A percentile compares a stretch with the other conserved stretches of the same genome.
Conservation (phyloP, 2,888 invertebrate species). For the Netelia melanura region DNA sequence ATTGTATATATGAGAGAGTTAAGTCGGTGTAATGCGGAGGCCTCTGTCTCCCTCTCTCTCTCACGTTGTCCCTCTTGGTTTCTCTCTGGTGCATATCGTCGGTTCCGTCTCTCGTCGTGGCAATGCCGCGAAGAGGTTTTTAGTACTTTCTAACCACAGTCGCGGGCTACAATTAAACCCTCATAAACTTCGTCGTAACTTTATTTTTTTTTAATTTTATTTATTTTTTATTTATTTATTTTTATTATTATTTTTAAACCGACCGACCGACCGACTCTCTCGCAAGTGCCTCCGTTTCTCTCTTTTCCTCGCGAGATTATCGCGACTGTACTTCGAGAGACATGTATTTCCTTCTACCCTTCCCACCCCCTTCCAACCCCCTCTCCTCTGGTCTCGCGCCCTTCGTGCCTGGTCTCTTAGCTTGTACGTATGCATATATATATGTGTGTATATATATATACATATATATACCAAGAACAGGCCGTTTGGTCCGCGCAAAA, state of each 20-base stretch:
- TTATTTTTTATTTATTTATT: constrained; percentile 11
- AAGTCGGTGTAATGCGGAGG: constrained; percentile 64
- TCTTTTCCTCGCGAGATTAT: constrained; percentile 66
- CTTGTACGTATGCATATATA: constrained; percentile 18
- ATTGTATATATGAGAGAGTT: constrained; percentile 54
- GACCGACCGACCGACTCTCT: constrained; percentile 60
- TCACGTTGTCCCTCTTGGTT: not conserved
- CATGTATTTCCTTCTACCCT: constrained; percentile 44
- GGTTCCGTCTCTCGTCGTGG: constrained; percentile 26
- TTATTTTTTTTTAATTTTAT: constrained; percentile 71
- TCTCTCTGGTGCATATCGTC: constrained; percentile 53
- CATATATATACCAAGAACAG: constrained; percentile 9
- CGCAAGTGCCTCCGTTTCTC: constrained; percentile 67
- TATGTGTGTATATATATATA: constrained; percentile 23
- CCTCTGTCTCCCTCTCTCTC: not conserved
- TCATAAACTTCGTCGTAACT: constrained; percentile 82
- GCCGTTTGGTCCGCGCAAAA: constrained; percentile 70
- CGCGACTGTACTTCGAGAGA: constrained; percentile 42
- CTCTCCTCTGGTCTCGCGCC: constrained; percentile 39
- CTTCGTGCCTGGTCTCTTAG: constrained; percentile 31
- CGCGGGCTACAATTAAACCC: constrained; percentile 83
- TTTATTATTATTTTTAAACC: not conserved
- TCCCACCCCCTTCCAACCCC: constrained; percentile 41
- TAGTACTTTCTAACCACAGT: constrained; percentile 83
- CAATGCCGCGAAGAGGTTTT: constrained; percentile 76